Conservation (phyloP, 2,113 vertebrate genomes). For the Misgurnus mizolepis region DNA sequence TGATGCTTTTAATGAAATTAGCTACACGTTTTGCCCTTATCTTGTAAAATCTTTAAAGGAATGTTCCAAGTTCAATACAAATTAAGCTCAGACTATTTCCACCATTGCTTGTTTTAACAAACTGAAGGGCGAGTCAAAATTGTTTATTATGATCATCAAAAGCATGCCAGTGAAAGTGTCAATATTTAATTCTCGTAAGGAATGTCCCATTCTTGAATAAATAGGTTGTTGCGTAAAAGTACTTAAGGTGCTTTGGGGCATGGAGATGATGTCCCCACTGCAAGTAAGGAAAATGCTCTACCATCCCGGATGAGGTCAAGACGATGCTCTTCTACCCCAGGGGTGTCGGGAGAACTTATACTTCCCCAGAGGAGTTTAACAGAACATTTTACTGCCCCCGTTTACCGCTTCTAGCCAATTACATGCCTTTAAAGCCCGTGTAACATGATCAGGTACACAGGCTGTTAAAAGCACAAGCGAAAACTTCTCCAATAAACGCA, state of each 20-base stretch:
- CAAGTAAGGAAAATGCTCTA: slow-evolving; percentile 9
- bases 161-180: too few species aligned
- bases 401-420: slow-evolving; percentile 5
- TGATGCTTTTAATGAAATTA: not conserved
- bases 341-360: slow-evolving; percentile 12
- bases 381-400: slow-evolving; percentile 4
- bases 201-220: not conserved
- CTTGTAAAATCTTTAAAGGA: too few species aligned
- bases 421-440: slow-evolving; percentile 13
- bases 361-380: slow-evolving; percentile 17
- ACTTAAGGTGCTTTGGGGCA: not conserved
- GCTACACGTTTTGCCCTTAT: too few species aligned
- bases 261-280: not conserved
- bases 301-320: slow-evolving; percentile 2
- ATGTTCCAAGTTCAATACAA: too few species aligned
- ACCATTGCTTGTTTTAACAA: too few species aligned
- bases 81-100: too few species aligned
- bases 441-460: slow-evolving; percentile 26
- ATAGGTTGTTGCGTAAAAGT: not conserved
- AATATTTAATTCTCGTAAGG: too few species aligned
- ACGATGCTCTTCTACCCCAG: not conserved
- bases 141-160: too few species aligned
- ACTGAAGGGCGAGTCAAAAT: too few species aligned
- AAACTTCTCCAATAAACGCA: slow-evolving; percentile 13
- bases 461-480: slow-evolving; percentile 33